Evolutionary conservation across 1,140 invertebrate genomes (phyloP), one percentile per base, ranked within the genome.

Genomic region (Nasonia giraulti): DNA sequence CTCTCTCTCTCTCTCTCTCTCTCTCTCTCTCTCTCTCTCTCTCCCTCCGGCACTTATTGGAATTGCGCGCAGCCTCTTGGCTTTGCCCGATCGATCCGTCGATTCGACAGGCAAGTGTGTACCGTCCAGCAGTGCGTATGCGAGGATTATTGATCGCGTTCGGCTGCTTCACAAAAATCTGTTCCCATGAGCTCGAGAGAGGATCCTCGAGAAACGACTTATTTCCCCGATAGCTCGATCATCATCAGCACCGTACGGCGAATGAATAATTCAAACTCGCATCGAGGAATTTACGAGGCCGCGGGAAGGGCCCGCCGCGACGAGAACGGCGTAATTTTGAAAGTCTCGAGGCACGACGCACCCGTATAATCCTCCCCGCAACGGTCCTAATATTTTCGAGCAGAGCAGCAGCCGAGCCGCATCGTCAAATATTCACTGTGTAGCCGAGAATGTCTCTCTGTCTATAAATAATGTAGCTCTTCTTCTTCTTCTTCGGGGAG

Each of bases 391-490:
- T 82, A 82, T 75, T 82, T 82, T 82, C 71, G 31, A 81, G 80
- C 23, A 12, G 27, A 27, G 27, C 33, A 6, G 33, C 33, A 37
- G 37, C 40, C 12, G 7, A 80, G 31, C 62, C 80, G 27, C 27
- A 81, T 80, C 78, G 78, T 73, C 66, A 81, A 81, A 81, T 81
- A 81, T 81, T 81, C 80, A 81, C 80, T 73, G 80, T n/a, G n/a
- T 40, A 71, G 37, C 80, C 80, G 80, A 75, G 80, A 82, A 82
- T 62, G 80, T 55, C 71, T 37, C 27, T 37, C 69, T 75, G 71
- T 82, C 69, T 82, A 82, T 75, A 82, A 82, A 82, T 75, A 82
- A 75, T 82, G 71, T 62, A 75, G 68, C 27, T 27, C 27, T 27
- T 27, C 27, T 27, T 27, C 68, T 31, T 78, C 76, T 68, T 50